These are phyloP conservation scores for Pelobates fuscus DNA, from an alignment of 2,113 vertebrate genomes.

Conservation along the genomic window DNA sequence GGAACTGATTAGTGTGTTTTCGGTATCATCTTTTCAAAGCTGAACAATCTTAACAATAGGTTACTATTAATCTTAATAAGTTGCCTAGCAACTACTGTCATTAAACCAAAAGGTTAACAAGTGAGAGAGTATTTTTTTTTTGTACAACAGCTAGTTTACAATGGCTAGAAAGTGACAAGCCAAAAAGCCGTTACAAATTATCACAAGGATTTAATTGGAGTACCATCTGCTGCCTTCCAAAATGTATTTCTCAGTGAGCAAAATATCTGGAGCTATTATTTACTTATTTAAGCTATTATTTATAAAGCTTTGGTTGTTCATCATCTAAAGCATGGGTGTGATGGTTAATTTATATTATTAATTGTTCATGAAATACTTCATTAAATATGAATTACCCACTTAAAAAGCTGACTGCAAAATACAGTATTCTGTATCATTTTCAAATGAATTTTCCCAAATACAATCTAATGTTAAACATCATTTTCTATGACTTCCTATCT, in stretches of 20 bases:
- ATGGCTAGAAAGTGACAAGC: conserved; percentile 49
- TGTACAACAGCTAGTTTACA: conserved; percentile 40
- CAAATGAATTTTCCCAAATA: too few relatives aligned
- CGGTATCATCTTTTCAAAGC: conserved; percentile 51
- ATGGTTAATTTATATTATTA: neutral
- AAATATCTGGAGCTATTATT: neutral
- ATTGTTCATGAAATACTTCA: too few relatives aligned
- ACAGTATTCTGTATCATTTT: neutral
- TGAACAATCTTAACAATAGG: conserved; percentile 73
- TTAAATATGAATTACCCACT: too few relatives aligned
- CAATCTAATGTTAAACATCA: too few relatives aligned
- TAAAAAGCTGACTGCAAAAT: too few relatives aligned
- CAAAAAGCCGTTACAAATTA: conserved; percentile 52
- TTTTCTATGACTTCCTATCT: too few relatives aligned
- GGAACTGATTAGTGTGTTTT: too few relatives aligned
- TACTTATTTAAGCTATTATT: neutral
- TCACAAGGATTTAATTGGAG: conserved; percentile 54
- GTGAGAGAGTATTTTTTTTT: conserved; percentile 62
- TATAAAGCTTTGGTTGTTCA: neutral
- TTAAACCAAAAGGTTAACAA: conserved; percentile 66
- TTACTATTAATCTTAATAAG: conserved; percentile 72
- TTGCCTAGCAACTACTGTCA: conserved; percentile 77
- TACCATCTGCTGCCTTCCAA: conserved; percentile 19
- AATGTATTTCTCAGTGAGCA: neutral
- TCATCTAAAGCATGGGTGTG: neutral